Evolutionary conservation across 2,113 vertebrate species (phyloP), one percentile per base, ranked within the genome.

Genomic region (Ceyx cyanopectus): DNA sequence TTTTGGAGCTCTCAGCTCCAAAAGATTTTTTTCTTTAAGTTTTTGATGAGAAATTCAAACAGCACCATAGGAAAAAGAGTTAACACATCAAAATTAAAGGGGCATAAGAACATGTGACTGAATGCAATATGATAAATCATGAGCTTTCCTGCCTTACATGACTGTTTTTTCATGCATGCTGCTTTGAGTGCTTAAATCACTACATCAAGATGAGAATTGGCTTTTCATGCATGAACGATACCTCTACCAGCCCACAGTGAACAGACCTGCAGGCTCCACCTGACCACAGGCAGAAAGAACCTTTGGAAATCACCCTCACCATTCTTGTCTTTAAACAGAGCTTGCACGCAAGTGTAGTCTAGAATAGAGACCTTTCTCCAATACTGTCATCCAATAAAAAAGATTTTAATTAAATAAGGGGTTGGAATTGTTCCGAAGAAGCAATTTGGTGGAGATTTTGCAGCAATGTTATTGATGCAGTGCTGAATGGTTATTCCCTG

Each of bases 1-100:
- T 45, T 94, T 10, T 37, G 37, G 37, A 37, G 74, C 57, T 93
- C 62, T 85, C 51, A 80, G 74, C 58, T 51, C 69, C 60, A 62
- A 40, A 78, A 90, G 66, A 56, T 58, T 62, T 85, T 67, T 78
- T 54, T 43, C 66, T 81, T 93, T 83, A 56, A 73, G 53, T 56
- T 92, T 75, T 72, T 74, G 29, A 24, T 72, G 79, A 90, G 62
- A 92, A 95, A 90, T 87, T 65, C 65, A 87, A 94, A 91, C 62
- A 88, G 21, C 30, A 89, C 41, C 43, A 51, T 15, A 67, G 43
- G 43, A 21, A 87, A 87, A 90, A 91, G 81, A 86, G 46, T 43
- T 22, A 87, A 80, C 24, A 11, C 8, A 53, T 85, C 67, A 91
- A 75, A 92, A 92, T n/a, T 46, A 80, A 81, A 92, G 74, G 32